A percentile compares a stretch with the other conserved stretches of the same genome.
phyloP scores from a whole-genome alignment of 2,797 vertebrate genomes.

The Hippoglossus hippoglossus region DNA sequence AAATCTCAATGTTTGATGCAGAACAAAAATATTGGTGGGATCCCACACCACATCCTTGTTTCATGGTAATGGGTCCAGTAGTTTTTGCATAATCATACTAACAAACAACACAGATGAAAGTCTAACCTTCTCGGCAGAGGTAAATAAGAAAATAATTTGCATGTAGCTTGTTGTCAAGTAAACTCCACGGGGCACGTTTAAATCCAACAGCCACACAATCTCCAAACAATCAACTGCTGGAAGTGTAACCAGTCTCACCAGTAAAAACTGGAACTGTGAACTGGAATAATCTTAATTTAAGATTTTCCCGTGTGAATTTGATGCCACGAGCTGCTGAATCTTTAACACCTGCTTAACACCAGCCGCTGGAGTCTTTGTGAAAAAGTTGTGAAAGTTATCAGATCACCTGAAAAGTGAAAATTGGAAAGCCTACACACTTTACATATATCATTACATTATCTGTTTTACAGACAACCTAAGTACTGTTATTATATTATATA shows the following conservation, averaged over 20 bases:
- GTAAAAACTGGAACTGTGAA: neutral
- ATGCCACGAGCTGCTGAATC: neutral
- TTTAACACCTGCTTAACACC: neutral
- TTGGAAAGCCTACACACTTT: neutral
- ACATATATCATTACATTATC: neutral
- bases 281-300: no score
- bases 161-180: neutral
- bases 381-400: constrained; percentile 27
- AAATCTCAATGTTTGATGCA: no score
- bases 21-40: no score
- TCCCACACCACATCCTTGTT: no score
- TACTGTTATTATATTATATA: neutral
- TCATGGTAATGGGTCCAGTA: no score
- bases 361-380: constrained; percentile 19
- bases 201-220: neutral
- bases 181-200: neutral
- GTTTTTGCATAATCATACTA: no score
- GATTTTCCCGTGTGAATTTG: neutral
- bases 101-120: no score
- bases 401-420: constrained; percentile 5
- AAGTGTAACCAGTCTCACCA: neutral
- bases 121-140: no score
- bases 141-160: no score
- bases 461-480: neutral
- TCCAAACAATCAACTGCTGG: neutral